A percentile compares a stretch with the other conserved stretches of the same genome.
phyloP scores from a whole-genome alignment of 1,140 invertebrate species.

The Palaemon carinicauda region DNA sequence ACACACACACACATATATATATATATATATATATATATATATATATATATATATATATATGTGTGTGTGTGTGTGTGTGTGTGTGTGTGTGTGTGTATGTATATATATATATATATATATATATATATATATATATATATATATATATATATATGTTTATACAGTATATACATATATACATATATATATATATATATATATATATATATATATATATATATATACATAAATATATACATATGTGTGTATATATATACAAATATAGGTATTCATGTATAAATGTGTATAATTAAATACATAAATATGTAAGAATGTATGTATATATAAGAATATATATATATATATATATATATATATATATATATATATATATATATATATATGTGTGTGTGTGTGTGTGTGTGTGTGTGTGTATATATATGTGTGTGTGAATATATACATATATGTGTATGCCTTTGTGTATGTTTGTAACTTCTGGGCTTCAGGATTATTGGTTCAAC shows the following conservation, averaged over 20 bases:
- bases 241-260: neutral
- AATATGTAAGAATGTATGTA: too few species aligned
- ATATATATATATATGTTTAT: too few species aligned
- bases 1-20: neutral
- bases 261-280: neutral
- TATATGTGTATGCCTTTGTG: too few species aligned
- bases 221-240: neutral
- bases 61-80: too few species aligned
- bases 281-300: too few species aligned
- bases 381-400: neutral
- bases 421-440: too few species aligned
- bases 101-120: too few species aligned
- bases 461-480: too few species aligned
- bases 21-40: neutral
- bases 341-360: neutral
- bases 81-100: neutral
- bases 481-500: too few species aligned
- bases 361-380: neutral
- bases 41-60: neutral
- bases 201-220: neutral
- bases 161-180: neutral
- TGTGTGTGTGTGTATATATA: neutral
- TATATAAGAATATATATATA: too few species aligned
- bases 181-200: neutral
- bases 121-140: neutral